phyloP scores from a whole-genome alignment of 2,113 vertebrate genomes.

The Telmatochromis sp. region DNA sequence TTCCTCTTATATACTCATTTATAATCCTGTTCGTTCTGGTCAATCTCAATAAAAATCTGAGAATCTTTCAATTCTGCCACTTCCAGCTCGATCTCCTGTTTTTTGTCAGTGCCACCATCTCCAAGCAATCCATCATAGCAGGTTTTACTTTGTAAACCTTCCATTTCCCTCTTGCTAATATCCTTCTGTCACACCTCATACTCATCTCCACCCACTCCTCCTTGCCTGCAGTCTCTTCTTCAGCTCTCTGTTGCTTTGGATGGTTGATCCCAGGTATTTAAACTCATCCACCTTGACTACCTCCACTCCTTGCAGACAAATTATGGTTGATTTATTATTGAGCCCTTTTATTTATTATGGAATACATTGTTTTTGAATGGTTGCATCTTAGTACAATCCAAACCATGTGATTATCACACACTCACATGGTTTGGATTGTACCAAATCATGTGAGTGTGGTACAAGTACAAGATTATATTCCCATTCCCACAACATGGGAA shows the following conservation, averaged over 20 bases:
- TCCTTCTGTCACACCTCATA: neutral
- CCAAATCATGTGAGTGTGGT: too few relatives aligned
- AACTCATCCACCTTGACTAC: neutral
- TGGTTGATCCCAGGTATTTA: neutral
- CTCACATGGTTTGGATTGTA: too few relatives aligned
- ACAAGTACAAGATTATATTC: too few relatives aligned
- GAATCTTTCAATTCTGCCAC: neutral
- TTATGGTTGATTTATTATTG: neutral
- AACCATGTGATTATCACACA: neutral
- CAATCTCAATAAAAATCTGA: neutral
- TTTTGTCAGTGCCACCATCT: neutral
- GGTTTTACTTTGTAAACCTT: neutral
- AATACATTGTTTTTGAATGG: neutral
- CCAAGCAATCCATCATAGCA: neutral
- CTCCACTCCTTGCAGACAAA: neutral
- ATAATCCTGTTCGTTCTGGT: neutral
- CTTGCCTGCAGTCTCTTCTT: neutral
- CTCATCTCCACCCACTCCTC: neutral
- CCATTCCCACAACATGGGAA: neutral
- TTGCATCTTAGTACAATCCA: neutral
- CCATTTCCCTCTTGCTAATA: neutral
- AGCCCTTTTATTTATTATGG: rapidly evolving
- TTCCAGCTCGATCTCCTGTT: neutral
- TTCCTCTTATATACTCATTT: neutral
- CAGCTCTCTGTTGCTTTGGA: neutral